Percentiles rank a stretch among this genome's conserved stretches.
Conservation (phyloP, 1,140 invertebrate species). For the Phymorhynchus buccinoides region DNA sequence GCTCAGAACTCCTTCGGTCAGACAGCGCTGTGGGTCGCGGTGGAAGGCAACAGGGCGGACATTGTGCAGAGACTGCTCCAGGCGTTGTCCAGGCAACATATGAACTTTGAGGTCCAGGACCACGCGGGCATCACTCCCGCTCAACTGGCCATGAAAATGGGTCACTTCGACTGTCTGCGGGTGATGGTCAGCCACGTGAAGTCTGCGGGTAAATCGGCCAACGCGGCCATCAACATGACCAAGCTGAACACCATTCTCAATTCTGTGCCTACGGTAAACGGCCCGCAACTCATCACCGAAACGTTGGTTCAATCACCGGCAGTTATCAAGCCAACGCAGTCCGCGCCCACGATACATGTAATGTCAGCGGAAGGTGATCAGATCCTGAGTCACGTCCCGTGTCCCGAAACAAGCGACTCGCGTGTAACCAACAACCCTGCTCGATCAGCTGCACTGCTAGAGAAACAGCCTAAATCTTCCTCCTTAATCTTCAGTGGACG, state of each 20-base stretch:
- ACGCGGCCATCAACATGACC: neutral
- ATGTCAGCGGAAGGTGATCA: neutral
- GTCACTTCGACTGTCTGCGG: conserved; percentile 2
- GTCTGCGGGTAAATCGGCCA: neutral
- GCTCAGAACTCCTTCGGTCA: neutral
- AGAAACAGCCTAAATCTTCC: neutral
- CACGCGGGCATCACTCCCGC: neutral
- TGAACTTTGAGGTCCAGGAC: conserved; percentile 3
- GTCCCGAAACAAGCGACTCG: too few relatives aligned
- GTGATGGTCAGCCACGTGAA: neutral
- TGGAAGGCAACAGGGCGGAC: neutral
- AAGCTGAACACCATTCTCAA: neutral
- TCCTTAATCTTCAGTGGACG: neutral
- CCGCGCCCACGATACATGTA: neutral
- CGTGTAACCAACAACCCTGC: neutral
- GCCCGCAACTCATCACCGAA: neutral
- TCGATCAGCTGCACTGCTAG: neutral
- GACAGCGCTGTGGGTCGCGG: conserved; percentile 4
- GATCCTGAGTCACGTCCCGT: neutral
- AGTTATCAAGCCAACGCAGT: neutral
- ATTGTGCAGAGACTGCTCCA: neutral
- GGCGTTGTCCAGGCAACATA: neutral
- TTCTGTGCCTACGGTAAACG: neutral
- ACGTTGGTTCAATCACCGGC: neutral
- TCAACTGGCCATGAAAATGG: neutral